Base-by-base conservation (phyloP, 2,797 vertebrate species). In the Periparus ater region DNA sequence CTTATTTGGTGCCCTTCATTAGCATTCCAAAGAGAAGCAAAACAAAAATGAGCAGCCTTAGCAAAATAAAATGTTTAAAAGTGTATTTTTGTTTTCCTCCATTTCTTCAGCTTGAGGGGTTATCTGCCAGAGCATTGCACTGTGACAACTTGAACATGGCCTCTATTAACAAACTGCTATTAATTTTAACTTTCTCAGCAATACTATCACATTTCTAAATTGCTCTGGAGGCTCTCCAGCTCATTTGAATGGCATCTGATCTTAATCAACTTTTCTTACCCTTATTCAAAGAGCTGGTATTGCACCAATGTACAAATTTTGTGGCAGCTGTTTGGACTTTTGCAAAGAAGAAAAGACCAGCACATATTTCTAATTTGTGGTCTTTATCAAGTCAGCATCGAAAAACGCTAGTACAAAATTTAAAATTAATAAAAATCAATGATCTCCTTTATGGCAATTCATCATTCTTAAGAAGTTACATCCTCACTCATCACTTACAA, bases 81-180 rank as follows among this genome's bases (percentile, higher is more conserved):
- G 1, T 0, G 6, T 7, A 4, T 17, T 76, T 73, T 55, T 0
- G 4, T 40, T 70, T 55, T 80, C 63, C 17, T 34, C 30, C 4
- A 11, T 48, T 73, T 68, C 34, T 72, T 91, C 68, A 73, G n/a
- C 21, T 73, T 58, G 36, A 72, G 26, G 40, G 36, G 44, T 42
- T 42, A 72, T 82, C 42, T 89, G 21, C n/a, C 36, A 84, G 36
- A 7, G 7, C 60, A 62, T 58, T 62, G 23, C 58, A 44, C 40
- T 62, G 9, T 55, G 74, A 53, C 44, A 48, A 14, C 40, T 70
- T 40, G 26, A 21, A 36, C 11, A 9, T 14, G 25, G 23, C 17
- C 42, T 70, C 26, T 40, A 36, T 55, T 63, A 95, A 74, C 19
- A 82, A 71, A 40, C 5, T 63, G 51, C 25, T 77, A 32, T 44